These are phyloP conservation scores for Microcebus jonahi DNA, from an alignment of 2,113 vertebrate species.

Conservation along the genomic window DNA sequence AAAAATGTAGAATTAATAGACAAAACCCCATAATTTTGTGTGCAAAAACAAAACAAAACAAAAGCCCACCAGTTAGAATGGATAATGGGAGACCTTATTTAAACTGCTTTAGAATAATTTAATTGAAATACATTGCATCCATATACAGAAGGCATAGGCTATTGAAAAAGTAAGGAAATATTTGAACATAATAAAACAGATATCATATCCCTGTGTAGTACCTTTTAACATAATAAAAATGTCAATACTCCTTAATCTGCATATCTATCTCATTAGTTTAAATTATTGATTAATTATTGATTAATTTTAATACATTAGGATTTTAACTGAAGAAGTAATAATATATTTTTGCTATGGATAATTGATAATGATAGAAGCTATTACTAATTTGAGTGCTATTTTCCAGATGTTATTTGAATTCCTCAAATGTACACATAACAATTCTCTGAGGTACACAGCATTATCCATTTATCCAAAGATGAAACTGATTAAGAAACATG, in stretches of 20 bases:
- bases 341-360: neutral
- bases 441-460: neutral
- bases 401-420: neutral
- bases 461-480: neutral
- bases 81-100: neutral
- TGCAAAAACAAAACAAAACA: neutral
- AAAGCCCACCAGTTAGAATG: neutral
- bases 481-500: neutral
- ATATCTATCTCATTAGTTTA: neutral
- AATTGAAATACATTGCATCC: neutral
- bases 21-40: neutral
- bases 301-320: neutral
- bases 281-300: too few relatives aligned
- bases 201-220: neutral
- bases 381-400: neutral
- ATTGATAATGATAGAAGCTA: neutral
- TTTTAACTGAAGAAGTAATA: neutral
- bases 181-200: neutral
- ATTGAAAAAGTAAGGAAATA: neutral
- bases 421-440: too few relatives aligned
- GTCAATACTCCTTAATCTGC: neutral
- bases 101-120: neutral
- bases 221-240: neutral
- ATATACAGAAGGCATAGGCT: neutral
- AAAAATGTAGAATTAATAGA: neutral